These are phyloP conservation scores for Pipistrellus nathusii DNA, from an alignment of 2,797 vertebrate genomes.

Conservation along the genomic window DNA sequence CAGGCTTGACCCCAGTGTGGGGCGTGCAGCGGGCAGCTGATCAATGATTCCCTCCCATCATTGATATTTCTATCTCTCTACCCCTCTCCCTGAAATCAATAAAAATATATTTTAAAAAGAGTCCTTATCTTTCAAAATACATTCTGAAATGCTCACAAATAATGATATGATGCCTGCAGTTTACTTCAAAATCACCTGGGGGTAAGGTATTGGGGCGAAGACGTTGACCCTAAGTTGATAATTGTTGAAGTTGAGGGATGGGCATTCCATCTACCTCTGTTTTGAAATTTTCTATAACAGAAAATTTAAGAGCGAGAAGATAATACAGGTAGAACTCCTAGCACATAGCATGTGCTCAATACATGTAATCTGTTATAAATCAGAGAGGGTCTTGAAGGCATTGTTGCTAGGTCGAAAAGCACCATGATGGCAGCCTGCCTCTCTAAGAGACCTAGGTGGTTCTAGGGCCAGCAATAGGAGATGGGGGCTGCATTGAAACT, in stretches of 20 bases:
- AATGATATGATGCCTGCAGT: not conserved
- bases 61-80: too few relatives aligned
- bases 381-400: not conserved
- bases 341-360: not conserved
- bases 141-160: slow-evolving; percentile 36
- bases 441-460: not conserved
- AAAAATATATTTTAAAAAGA: not conserved
- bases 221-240: not conserved
- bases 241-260: not conserved
- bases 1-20: too few relatives aligned
- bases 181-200: slow-evolving; percentile 5
- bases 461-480: not conserved
- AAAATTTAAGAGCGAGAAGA: not conserved
- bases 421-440: not conserved
- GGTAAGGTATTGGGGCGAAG: not conserved
- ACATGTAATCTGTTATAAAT: not conserved
- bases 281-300: not conserved
- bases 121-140: slow-evolving; percentile 23
- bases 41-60: too few relatives aligned
- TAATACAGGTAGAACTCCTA: not conserved
- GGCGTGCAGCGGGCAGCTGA: too few relatives aligned
- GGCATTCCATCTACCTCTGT: not conserved
- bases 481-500: not conserved
- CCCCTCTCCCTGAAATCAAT: too few relatives aligned
- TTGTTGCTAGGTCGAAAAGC: not conserved